Base-by-base conservation (phyloP, 2,797 vertebrate species). In the Acanthopagrus latus region DNA sequence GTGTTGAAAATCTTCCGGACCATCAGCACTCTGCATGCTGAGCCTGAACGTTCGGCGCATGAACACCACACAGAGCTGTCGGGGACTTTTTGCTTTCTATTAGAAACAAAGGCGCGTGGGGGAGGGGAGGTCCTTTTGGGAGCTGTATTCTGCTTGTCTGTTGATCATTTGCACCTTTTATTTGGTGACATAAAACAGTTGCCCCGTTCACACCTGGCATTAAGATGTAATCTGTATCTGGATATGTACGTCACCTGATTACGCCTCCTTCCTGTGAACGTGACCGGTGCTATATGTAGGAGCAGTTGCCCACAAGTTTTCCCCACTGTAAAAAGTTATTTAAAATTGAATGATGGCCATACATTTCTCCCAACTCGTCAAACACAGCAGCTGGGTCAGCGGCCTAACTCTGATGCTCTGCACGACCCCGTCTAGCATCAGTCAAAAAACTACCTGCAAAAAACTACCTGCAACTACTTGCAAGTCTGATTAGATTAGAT, bases 21-120 rank as follows among this genome's bases (percentile, higher is more conserved):
- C 75, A 62, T 74, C 70, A 74, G 41, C 21, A 16, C 9, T 20
- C 38, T 76, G 67, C 81, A 81, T 57, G 70, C 78, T 73, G 64
- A 78, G 65, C 11, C 25, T 56, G 20, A 71, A 57, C 25, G 55
- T 25, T 50, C 47, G 58, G 67, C 56, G 52, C 62, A 21, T 38
- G n/a, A 50, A 66, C 20, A 16, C 43, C 64, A 79, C 25, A 11
- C 54, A 70, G 57, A 56, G 71, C 69, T 52, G 46, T 57, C 46
- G 41, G n/a, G 52, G 59, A 69, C 14, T 62, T 62, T 43, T 50
- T 3, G 33, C 41, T 66, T 74, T 60, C 23, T 43, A 10, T 43
- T 18, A 18, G n/a, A 68, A 71, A 25, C 21, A 60, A 60, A 72
- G 16, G 23, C 12, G 23, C 16, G 8, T 33, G 13, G 33, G 50